phyloP scores from a whole-genome alignment of 2,797 vertebrate species.

The Apodemus agrarius region DNA sequence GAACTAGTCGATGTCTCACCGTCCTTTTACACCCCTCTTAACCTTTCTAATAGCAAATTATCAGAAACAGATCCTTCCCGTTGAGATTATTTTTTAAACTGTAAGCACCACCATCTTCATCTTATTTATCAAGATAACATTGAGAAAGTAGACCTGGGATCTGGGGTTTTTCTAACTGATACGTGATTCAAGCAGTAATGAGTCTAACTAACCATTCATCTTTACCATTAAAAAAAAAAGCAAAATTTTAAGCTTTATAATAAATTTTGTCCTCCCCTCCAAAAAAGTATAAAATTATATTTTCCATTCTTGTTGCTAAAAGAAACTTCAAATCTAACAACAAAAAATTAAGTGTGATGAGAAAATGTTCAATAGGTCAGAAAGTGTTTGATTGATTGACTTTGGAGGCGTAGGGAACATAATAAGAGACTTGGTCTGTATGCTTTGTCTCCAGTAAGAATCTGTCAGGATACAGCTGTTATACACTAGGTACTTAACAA shows the following conservation, averaged over 20 bases:
- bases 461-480: background rate
- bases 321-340: background rate
- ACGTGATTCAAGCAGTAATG: background rate
- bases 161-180: background rate
- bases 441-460: background rate
- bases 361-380: background rate
- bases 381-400: background rate
- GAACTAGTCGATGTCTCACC: background rate
- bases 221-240: background rate
- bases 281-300: background rate
- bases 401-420: background rate
- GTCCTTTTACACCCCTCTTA: background rate
- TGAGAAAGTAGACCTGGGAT: background rate
- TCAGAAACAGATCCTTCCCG: background rate
- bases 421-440: background rate
- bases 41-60: background rate
- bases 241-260: conserved; percentile 2
- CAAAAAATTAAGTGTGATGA: background rate
- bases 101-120: background rate
- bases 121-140: conserved; percentile 29
- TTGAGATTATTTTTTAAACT: background rate
- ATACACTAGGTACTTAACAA: background rate
- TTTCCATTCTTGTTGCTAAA: conserved; percentile 35
- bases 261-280: background rate
- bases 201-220: conserved; percentile 1